Conservation (phyloP, 2,797 vertebrate species). For the Nannoperca australis region DNA sequence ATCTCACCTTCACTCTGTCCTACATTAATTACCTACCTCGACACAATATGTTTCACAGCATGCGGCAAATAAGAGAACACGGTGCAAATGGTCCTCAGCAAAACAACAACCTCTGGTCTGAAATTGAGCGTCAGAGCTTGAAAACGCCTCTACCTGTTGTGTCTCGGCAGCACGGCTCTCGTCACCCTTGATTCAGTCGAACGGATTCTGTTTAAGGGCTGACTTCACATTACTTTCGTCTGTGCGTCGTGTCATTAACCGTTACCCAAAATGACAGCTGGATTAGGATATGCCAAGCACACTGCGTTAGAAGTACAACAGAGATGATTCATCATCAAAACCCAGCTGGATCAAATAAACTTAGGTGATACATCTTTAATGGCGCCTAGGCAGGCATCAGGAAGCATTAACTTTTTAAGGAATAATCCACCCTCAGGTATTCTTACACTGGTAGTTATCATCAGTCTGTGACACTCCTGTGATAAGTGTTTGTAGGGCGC, state of each 20-base stretch:
- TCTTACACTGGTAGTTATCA: conserved; percentile 50
- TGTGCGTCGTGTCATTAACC: conserved; percentile 33
- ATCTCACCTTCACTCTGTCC: conserved; percentile 14
- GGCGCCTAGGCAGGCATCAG: conserved; percentile 50
- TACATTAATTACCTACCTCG: neutral
- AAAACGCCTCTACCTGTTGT: conserved; percentile 27
- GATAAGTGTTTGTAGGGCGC: conserved; percentile 31
- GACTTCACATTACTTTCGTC: conserved; percentile 46
- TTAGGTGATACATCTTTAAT: conserved; percentile 67
- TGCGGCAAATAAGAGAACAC: conserved; percentile 3
- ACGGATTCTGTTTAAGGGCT: conserved; percentile 24
- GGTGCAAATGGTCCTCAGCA: neutral
- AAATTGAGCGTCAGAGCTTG: neutral
- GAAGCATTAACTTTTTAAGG: conserved; percentile 66
- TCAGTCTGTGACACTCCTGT: conserved; percentile 42
- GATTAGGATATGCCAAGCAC: conserved; percentile 55
- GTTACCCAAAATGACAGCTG: conserved; percentile 54
- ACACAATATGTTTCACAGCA: neutral
- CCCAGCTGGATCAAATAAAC: conserved; percentile 65
- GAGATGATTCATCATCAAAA: conserved; percentile 78
- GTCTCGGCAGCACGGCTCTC: neutral
- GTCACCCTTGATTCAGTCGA: conserved; percentile 38
- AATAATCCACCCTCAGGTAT: conserved; percentile 54
- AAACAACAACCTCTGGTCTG: conserved; percentile 4
- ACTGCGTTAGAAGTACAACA: conserved; percentile 52